Conservation (phyloP, 1,140 invertebrate species). For the Lepidotrigona ventralis region DNA sequence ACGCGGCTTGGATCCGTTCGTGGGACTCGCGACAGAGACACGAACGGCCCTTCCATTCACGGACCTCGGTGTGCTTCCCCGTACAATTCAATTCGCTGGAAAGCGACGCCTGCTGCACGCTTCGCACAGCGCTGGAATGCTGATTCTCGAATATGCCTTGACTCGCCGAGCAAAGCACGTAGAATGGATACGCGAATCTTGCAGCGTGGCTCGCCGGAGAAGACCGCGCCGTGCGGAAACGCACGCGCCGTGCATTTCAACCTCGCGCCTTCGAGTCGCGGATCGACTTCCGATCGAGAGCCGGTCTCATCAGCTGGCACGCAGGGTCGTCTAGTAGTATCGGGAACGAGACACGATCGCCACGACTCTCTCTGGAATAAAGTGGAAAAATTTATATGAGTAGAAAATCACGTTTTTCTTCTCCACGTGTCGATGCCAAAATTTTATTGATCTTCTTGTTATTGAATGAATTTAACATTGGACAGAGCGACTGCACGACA, state of each 20-base stretch:
- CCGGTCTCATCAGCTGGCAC: background rate
- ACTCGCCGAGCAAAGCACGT: slow-evolving; percentile 1
- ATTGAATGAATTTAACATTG: too few relatives aligned
- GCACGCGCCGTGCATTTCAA: slow-evolving; percentile 34
- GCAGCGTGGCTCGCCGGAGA: background rate
- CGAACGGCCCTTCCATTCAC: slow-evolving; percentile 64
- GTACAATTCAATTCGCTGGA: slow-evolving; percentile 75
- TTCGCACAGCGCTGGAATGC: slow-evolving; percentile 63
- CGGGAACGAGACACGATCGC: background rate
- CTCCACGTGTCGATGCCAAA: too few relatives aligned
- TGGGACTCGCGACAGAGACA: slow-evolving; percentile 65
- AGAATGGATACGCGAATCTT: slow-evolving; percentile 38
- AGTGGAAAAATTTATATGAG: background rate
- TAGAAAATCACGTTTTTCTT: background rate
- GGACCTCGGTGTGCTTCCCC: slow-evolving; percentile 58
- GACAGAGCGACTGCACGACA: too few relatives aligned
- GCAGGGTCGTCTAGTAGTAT: background rate
- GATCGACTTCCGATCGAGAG: slow-evolving; percentile 30
- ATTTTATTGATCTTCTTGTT: too few relatives aligned
- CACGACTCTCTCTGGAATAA: background rate
- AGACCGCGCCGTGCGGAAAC: slow-evolving; percentile 34
- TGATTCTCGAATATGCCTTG: slow-evolving; percentile 58
- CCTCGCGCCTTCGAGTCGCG: slow-evolving; percentile 27
- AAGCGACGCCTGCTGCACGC: slow-evolving; percentile 48
- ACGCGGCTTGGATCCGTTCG: slow-evolving; percentile 64